These are phyloP conservation scores for Darevskia mixta DNA, from an alignment of 2,797 vertebrate species.

Conservation along the genomic window DNA sequence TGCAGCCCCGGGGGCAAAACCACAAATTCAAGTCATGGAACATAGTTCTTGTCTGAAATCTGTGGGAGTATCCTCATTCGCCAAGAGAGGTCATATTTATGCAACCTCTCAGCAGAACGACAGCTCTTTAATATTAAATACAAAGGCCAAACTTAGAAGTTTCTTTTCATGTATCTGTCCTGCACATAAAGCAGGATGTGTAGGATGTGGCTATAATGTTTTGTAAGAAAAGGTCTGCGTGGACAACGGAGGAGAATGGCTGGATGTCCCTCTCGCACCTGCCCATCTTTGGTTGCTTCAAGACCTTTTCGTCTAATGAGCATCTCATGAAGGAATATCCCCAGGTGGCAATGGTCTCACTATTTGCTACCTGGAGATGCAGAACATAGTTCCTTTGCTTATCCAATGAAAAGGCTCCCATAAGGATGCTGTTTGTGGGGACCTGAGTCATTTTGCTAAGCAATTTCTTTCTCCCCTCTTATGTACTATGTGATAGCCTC, in stretches of 20 bases:
- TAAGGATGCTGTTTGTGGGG: no score
- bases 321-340: neutral
- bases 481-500: neutral
- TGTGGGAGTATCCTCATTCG: neutral
- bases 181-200: no score
- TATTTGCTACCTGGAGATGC: no score
- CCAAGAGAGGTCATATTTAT: neutral
- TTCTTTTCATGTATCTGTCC: no score
- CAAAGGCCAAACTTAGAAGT: no score
- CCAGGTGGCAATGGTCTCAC: no score
- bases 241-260: neutral
- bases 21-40: no score
- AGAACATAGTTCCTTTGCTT: neutral
- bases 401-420: neutral
- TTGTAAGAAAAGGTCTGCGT: accelerated
- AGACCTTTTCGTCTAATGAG: neutral
- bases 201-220: no score
- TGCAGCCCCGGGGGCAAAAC: no score
- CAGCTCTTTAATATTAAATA: neutral
- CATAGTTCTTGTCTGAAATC: no score
- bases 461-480: neutral
- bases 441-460: neutral
- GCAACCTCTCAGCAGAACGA: neutral
- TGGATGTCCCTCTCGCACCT: no score
- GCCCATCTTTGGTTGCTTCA: no score